Base-by-base conservation (phyloP, 2,888 invertebrate genomes). In the Xiphydria camelus region DNA sequence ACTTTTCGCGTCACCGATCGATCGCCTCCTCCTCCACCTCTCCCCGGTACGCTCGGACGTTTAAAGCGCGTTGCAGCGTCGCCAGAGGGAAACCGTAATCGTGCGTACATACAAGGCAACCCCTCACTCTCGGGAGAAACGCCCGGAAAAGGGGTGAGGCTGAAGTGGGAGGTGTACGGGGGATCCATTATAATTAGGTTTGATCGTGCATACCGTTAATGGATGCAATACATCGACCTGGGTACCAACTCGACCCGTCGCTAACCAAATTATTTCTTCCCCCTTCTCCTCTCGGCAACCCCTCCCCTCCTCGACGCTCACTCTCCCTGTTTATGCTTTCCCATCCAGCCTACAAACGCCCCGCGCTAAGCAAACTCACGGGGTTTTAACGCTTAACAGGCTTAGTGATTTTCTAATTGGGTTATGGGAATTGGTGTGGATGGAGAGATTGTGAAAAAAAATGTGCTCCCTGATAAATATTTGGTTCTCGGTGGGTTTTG, bases 201-300 rank as follows among this genome's bases (percentile, higher is more conserved):
- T 64, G 63, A 61, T 64, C 60, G 60, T 51, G 59, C 59, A 58
- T 62, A 59, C 58, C 61, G 57, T 70, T 69, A 69, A 68, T 66
- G 68, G 65, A 64, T 50, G 57, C 57, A 52, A 61, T 62, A 60
- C 62, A 65, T 62, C 55, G 59, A 49, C 53, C 46, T 40, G 41
- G 41, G 33, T 50, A 37, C 38, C 26, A 53, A 59, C 54, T 58
- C 59, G 57, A 60, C 54, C 61, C 52, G 53, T 51, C 51, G 59
- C 47, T 69, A 66, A 69, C 59, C 61, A 51, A 64, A 65, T 69
- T 64, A 65, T 55, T 29, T 19, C 26, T 23, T 34, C 6, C 10
- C 38, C 21, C 32, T 10, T n/a, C 6, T n/a, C n/a, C 6, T 17
- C 6, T 12, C 4, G 10, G n/a, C 22, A 14, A 20, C 19, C 39